These are phyloP conservation scores for Chunga burmeisteri DNA, from an alignment of 2,113 vertebrate species.

Conservation along the genomic window DNA sequence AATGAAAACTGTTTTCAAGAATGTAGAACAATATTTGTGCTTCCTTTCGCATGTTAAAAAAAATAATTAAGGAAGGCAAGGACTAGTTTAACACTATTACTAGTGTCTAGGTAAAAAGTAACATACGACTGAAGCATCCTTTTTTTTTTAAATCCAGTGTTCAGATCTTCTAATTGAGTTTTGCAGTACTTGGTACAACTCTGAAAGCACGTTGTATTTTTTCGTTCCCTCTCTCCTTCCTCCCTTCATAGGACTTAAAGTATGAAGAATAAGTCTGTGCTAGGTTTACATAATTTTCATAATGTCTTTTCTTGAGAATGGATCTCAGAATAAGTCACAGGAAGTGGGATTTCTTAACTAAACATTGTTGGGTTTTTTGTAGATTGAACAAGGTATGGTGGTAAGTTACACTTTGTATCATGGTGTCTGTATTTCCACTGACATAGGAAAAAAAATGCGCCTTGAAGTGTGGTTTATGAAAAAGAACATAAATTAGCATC, in stretches of 20 bases:
- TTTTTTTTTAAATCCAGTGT: neutral
- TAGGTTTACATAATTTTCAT: neutral
- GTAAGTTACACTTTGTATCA: neutral
- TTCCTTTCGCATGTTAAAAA: neutral
- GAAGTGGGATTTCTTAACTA: neutral
- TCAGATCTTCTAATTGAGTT: neutral
- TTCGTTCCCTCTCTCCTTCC: neutral
- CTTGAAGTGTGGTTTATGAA: neutral
- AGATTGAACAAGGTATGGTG: neutral
- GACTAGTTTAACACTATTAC: neutral
- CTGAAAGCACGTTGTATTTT: neutral
- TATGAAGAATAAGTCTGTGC: neutral
- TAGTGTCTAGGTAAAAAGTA: neutral
- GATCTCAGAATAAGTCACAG: neutral
- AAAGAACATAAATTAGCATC: neutral
- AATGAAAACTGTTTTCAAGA: neutral
- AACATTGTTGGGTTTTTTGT: neutral
- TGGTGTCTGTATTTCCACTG: neutral
- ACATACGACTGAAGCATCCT: neutral
- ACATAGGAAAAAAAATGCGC: neutral
- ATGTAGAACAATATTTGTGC: neutral
- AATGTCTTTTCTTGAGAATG: neutral
- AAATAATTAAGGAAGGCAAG: neutral
- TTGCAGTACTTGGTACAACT: neutral
- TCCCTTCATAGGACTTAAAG: neutral